Percentiles rank a stretch among this genome's conserved stretches.
phyloP scores from a whole-genome alignment of 2,113 vertebrate genomes.

The Anarhynchus alexandrinus region DNA sequence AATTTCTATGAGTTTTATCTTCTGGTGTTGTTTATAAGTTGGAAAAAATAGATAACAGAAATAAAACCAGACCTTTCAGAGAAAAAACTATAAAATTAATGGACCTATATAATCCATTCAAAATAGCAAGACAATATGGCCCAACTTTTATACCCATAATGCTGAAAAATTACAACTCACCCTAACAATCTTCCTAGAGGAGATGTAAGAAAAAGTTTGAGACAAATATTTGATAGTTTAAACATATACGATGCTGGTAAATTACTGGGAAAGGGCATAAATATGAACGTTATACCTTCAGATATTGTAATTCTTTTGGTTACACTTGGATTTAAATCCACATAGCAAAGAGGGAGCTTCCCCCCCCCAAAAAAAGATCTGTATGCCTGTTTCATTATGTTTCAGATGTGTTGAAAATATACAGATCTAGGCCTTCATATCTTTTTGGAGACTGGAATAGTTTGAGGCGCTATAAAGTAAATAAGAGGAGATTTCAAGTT shows the following conservation, averaged over 20 bases:
- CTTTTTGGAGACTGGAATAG: not conserved
- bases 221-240: not conserved
- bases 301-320: not conserved
- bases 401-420: not conserved
- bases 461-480: not conserved
- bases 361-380: rapidly evolving
- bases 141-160: not conserved
- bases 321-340: not conserved
- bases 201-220: not conserved
- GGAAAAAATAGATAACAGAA: not conserved
- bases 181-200: not conserved
- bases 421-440: not conserved
- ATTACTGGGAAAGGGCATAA: not conserved
- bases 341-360: not conserved
- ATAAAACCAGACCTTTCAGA: not conserved
- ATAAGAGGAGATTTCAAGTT: not conserved
- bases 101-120: not conserved
- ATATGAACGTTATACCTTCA: not conserved
- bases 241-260: not conserved
- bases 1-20: not conserved
- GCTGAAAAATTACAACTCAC: not conserved
- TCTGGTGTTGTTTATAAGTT: not conserved
- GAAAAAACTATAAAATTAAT: not conserved
- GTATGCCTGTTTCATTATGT: not conserved
- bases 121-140: not conserved